These are phyloP conservation scores for Steatocranus sp. DNA, from an alignment of 2,797 vertebrate species.

Conservation along the genomic window DNA sequence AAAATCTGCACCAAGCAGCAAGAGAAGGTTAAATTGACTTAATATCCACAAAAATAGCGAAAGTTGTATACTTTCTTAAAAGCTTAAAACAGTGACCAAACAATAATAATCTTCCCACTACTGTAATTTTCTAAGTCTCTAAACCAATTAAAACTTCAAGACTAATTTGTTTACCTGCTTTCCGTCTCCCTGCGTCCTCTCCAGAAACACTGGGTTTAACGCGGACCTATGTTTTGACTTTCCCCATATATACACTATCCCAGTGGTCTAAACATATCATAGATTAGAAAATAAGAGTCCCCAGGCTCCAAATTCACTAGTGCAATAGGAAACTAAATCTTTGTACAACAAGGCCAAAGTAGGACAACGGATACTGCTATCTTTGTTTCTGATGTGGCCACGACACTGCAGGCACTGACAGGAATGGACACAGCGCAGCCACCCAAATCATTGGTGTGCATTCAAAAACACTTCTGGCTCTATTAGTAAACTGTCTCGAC, in stretches of 20 bases:
- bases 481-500: background rate
- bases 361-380: conserved; percentile 48
- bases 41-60: background rate
- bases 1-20: background rate
- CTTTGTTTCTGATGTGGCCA: background rate
- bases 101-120: background rate
- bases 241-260: background rate
- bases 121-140: background rate
- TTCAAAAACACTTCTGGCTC: background rate
- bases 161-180: background rate
- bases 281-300: background rate
- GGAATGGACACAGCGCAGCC: conserved; percentile 7
- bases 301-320: background rate
- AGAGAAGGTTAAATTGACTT: conserved; percentile 10
- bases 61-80: background rate
- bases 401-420: conserved; percentile 20
- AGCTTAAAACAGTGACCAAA: background rate
- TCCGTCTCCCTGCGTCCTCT: background rate
- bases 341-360: conserved; percentile 17
- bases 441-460: background rate
- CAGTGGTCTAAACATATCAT: background rate
- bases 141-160: background rate
- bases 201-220: background rate
- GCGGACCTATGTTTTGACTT: background rate
- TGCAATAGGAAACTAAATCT: conserved; percentile 39